Evolutionary conservation across 2,888 invertebrate species (phyloP).

Genomic region (Lomographa bimaculata): DNA sequence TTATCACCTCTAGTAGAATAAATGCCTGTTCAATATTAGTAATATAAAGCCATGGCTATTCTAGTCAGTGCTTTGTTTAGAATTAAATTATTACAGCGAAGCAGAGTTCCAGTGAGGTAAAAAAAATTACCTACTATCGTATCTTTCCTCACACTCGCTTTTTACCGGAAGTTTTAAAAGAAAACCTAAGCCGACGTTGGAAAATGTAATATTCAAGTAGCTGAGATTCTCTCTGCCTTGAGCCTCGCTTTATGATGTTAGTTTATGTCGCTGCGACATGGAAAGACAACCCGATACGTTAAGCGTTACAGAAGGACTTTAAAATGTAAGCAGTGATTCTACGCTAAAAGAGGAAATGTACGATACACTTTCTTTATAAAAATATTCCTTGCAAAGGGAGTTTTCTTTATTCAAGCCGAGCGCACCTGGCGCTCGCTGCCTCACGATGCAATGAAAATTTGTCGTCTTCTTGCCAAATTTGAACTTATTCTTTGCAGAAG

Average conservation of each 20-base stretch:
- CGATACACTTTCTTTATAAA: slow-evolving; percentile 62
- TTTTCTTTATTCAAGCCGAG: slow-evolving; percentile 64
- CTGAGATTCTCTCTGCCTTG: slow-evolving; percentile 25
- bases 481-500: slow-evolving; percentile 60
- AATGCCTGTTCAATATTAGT: no score
- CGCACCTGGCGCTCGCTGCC: slow-evolving; percentile 56
- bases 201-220: slow-evolving; percentile 30
- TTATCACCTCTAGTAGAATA: no score
- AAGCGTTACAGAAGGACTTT: slow-evolving; percentile 47
- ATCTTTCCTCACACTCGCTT: no score
- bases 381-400: slow-evolving; percentile 58
- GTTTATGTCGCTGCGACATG: slow-evolving; percentile 30
- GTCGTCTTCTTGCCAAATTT: slow-evolving; percentile 70
- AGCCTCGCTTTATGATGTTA: slow-evolving; percentile 28
- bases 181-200: slow-evolving; percentile 27
- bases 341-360: slow-evolving; percentile 44
- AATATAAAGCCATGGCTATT: no score
- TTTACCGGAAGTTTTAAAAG: slow-evolving; percentile 19
- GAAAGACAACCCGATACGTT: slow-evolving; percentile 47
- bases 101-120: no score
- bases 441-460: slow-evolving; percentile 68
- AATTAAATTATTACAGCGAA: no score
- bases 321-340: slow-evolving; percentile 59
- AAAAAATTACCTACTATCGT: no score
- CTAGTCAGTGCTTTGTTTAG: no score